Base-by-base conservation (phyloP, 2,113 vertebrate species). In the Ptilorrhoa leucosticta region DNA sequence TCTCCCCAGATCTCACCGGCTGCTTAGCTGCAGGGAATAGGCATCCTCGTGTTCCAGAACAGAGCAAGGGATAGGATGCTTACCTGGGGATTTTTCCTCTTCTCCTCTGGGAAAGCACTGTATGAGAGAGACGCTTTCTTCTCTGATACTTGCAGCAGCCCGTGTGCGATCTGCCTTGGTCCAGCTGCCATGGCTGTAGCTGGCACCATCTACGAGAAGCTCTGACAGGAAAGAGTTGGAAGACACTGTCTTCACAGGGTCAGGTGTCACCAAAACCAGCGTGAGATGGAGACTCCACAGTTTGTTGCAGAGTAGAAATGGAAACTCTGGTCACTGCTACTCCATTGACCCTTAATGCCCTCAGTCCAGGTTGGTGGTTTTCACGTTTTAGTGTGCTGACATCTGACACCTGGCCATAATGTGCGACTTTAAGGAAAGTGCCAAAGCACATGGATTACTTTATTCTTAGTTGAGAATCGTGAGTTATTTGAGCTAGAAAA, bases 131-230 rank as follows among this genome's bases (percentile, higher is more conserved):
- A 33, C 21, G 4, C 15, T 22, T 80, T 10, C 3, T 45, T 40
- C 71, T 87, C 54, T 66, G 10, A 27, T 71, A 15, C 37, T 89
- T 90, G 45, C 30, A 53, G 31, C 57, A 72, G 28, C 37, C 16
- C 0, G 0, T 44, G 23, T 2, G 1, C 4, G 0, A 53, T 37
- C n/a, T 83, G 18, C 26, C 7, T 13, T 57, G 37, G 39, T 47
- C n/a, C 60, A 50, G 50, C 47, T 89, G n/a, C 80, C 9, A 0
- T 26, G n/a, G 16, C 61, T 90, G 40, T 39, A 54, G n/a, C 37
- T 83, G 47, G 9, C 68, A 78, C 23, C 22, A 8, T 21, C 51
- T 33, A 8, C 39, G 56, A 65, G 30, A 80, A 66, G 18, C 39
- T 93, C n/a, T 47, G 48, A 11, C 12, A 20, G 64, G 51, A 37